Evolutionary conservation across 2,888 invertebrate genomes (phyloP).

Genomic region (Argyra leucocephala): DNA sequence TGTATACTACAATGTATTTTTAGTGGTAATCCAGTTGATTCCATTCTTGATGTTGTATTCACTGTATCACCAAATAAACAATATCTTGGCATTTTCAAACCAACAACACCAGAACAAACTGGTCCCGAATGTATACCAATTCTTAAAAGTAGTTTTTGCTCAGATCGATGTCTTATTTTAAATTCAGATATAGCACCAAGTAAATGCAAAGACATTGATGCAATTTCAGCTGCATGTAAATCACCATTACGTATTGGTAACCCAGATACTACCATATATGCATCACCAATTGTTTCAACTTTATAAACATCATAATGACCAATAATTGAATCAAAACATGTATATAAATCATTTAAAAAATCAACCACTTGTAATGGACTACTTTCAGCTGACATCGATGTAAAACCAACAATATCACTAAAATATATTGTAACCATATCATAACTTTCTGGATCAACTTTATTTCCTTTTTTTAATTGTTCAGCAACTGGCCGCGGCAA

Average conservation of each 20-base stretch:
- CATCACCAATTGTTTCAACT: conserved; percentile 86
- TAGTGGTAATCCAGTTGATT: conserved; percentile 72
- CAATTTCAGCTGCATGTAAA: conserved; percentile 85
- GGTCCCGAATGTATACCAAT: conserved; percentile 90
- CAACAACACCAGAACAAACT: conserved; percentile 86
- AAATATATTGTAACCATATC: conserved; percentile 84
- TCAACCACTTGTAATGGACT: conserved; percentile 86
- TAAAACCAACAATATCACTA: conserved; percentile 90
- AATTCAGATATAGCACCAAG: conserved; percentile 76
- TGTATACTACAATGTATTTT: conserved; percentile 75
- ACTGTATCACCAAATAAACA: conserved; percentile 90
- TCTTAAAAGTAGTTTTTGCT: conserved; percentile 70
- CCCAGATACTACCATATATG: conserved; percentile 88
- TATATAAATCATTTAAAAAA: conserved; percentile 87
- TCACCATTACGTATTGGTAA: conserved; percentile 81
- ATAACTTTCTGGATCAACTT: conserved; percentile 83
- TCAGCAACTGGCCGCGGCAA: conserved; percentile 84
- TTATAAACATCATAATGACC: conserved; percentile 90
- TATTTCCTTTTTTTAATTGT: conserved; percentile 78
- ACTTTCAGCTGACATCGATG: conserved; percentile 84
- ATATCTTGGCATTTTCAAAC: conserved; percentile 86
- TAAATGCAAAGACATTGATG: conserved; percentile 83
- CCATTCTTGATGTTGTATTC: conserved; percentile 80
- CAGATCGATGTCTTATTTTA: conserved; percentile 77
- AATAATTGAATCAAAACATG: conserved; percentile 87